Base-by-base conservation (phyloP, 1,140 invertebrate genomes). In the Diachasma alloeum region DNA sequence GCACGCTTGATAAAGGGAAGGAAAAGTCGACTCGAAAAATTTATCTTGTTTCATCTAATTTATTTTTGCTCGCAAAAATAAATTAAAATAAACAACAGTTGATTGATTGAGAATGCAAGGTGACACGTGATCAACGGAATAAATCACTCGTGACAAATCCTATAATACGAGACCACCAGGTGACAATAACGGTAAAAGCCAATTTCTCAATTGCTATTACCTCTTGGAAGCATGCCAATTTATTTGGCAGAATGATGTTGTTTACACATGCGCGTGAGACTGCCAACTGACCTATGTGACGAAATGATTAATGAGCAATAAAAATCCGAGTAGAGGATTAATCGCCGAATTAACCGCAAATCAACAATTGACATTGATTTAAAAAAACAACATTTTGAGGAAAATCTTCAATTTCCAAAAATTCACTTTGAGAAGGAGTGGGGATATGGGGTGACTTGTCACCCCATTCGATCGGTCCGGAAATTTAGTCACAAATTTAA, bases 81-180 rank as follows among this genome's bases (percentile, higher is more conserved):
- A 31, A 31, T 67, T n/a, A 36, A 67, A 67, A 67, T 67, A 31
- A 36, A 13, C 15, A n/a, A 67, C 37, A 31, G 24, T n/a, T 67
- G 26, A 26, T 36, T 22, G 36, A 66, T 66, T 26, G 5, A 36
- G 1, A n/a, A 67, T 24, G 10, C 13, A 8, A 67, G 10, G 19
- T 8, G 15, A 15, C 26, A 39, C 37, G 42, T 42, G 36, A 67
- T 69, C 17, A 69, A 39, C 19, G 9, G 19, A 37, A 39, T 69
- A 42, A 69, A 69, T 69, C 11, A 37, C 67, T 69, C 36, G 67
- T 69, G 67, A 69, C 67, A 17, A 69, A 69, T 69, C 15, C n/a
- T 46, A 19, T 17, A 19, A 53, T 53, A 53, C 15, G n/a, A n/a
- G 17, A 53, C 48, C 17, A 17, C 48, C 48, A 53, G 48, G 6